Evolutionary conservation across 2,113 vertebrate species (phyloP), one percentile per base, ranked within the genome.

Genomic region (Xenopus borealis): DNA sequence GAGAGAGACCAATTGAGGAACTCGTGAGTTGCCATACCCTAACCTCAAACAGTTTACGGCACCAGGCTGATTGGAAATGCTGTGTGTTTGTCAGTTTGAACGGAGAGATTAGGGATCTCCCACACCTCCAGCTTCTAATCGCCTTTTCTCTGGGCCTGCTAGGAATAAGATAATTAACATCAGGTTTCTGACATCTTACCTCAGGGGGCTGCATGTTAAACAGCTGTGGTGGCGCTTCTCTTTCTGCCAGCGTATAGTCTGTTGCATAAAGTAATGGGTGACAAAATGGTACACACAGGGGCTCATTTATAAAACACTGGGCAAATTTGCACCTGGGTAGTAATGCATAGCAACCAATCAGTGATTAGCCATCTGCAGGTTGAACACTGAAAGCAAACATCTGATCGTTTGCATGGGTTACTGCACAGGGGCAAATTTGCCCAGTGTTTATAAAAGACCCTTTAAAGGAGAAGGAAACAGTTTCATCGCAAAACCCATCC

Each of bases 141-240:
- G 65, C 45, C 65, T 67, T 45, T 67, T 67, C 45, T 52, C 7
- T 7, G 65, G 46, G 45, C 19, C 46, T 50, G 65, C 65, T 50
- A 47, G 65, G 65, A 67, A 45, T 47, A 45, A 67, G 44, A 67
- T 67, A 52, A 67, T 67, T 67, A 45, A 47, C 65, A 67, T 67
- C 45, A 52, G 65, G 65, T 67, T 67, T 10, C 65, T 50, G 65
- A 67, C 65, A 67, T 67, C 46, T 45, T 67, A 67, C 65, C 65
- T 50, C 65, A 8, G 46, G 65, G 65, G 65, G 65, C 19, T 67
- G 65, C 45, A 67, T 67, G 65, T 52, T 67, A 67, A 50, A 23
- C 65, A 67, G 65, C 40, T 66, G 33, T 19, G 63, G 23, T 17
- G 7, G 62, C 62, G n/a, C 8, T 6, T 64, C 62, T 44, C 16